Conservation (phyloP, 1,140 invertebrate genomes). For the Diabrotica virgifera region DNA sequence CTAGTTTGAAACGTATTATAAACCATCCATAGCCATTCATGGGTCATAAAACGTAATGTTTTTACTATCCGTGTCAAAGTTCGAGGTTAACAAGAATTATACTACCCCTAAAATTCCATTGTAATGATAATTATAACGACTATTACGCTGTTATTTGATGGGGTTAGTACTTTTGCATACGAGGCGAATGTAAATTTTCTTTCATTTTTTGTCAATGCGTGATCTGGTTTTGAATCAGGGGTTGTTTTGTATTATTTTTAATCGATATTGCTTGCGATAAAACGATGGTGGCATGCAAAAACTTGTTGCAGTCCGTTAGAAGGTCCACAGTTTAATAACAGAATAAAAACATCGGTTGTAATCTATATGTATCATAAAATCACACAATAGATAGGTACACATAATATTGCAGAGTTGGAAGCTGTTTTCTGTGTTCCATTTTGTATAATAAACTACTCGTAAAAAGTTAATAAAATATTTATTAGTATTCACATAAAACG, state of each 20-base stretch:
- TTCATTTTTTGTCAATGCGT: constrained; percentile 1
- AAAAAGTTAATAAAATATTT: too few relatives aligned
- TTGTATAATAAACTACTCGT: too few relatives aligned
- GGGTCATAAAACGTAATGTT: neutral
- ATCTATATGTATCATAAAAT: too few relatives aligned
- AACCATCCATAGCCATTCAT: neutral
- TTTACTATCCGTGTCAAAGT: constrained; percentile 2
- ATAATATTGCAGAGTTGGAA: too few relatives aligned
- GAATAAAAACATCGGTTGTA: too few relatives aligned
- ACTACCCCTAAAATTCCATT: neutral
- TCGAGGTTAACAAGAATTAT: neutral
- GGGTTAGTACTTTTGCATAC: neutral
- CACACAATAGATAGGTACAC: too few relatives aligned
- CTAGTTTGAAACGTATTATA: too few relatives aligned
- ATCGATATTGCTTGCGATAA: neutral
- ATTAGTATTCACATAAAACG: too few relatives aligned
- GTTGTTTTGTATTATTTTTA: neutral
- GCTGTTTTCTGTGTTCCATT: too few relatives aligned
- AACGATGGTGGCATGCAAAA: neutral
- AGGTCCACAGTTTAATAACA: too few relatives aligned
- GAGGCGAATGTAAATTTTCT: neutral
- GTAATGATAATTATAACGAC: neutral
- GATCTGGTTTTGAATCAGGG: neutral
- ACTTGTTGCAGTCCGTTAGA: neutral
- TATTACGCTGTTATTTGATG: neutral